phyloP scores from a whole-genome alignment of 2,797 vertebrate species.

The Falco peregrinus region DNA sequence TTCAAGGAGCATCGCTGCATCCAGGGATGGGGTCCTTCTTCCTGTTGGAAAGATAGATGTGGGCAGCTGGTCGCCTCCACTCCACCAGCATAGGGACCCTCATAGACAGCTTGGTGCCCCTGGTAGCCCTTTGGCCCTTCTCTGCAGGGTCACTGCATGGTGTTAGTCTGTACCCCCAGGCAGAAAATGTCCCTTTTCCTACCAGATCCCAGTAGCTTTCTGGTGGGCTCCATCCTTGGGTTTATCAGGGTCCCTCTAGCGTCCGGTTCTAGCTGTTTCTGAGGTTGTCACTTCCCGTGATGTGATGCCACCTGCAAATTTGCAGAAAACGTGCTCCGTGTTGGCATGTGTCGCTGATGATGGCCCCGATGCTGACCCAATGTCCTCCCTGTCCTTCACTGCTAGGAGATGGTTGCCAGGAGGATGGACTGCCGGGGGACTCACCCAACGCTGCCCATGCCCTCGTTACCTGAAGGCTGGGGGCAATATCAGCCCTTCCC shows the following conservation, averaged over 20 bases:
- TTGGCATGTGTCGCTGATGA: fast-evolving
- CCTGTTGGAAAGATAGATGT: fast-evolving
- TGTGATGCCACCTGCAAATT: background rate
- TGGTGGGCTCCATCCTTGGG: background rate
- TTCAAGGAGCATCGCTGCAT: background rate
- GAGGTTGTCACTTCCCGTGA: background rate
- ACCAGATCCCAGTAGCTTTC: background rate
- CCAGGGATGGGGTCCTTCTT: background rate
- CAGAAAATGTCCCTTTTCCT: background rate
- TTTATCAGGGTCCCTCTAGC: background rate
- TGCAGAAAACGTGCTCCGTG: background rate
- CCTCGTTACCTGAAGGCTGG: background rate
- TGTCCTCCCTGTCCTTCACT: background rate
- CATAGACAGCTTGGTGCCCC: background rate
- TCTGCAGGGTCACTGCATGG: background rate
- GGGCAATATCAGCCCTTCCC: background rate
- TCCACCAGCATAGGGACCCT: background rate
- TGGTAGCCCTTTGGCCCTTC: background rate
- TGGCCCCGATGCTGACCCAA: fast-evolving
- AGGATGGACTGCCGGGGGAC: background rate
- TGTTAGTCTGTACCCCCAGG: background rate
- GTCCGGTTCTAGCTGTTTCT: background rate
- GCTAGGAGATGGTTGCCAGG: background rate
- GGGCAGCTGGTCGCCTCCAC: background rate
- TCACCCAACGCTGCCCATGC: background rate